A percentile compares a stretch with the other conserved stretches of the same genome.
Conservation (phyloP, 2,888 invertebrate species). For the Zygaena filipendulae region DNA sequence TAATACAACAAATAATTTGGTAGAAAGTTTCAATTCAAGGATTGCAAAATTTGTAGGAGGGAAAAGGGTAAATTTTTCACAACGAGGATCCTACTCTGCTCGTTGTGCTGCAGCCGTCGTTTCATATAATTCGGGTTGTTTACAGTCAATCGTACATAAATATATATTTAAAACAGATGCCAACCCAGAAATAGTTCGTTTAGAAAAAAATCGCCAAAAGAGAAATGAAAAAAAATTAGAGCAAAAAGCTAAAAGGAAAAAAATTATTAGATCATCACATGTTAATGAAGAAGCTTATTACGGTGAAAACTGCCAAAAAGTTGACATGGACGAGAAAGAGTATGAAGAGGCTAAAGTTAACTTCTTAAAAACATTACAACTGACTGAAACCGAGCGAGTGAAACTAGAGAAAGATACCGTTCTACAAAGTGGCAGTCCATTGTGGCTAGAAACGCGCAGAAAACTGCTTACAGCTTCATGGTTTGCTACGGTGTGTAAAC, state of each 20-base stretch:
- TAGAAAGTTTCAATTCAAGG: no score
- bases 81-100: constrained; percentile 1
- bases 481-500: constrained; percentile 2
- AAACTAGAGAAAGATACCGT: background rate
- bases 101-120: no score
- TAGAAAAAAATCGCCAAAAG: background rate
- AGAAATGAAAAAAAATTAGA: background rate
- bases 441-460: constrained; percentile 5
- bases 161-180: no score
- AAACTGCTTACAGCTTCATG: constrained; percentile 3
- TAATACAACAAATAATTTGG: constrained; percentile 4
- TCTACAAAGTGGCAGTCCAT: constrained; percentile 5
- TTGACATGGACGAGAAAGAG: constrained; percentile 1
- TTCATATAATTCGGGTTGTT: no score
- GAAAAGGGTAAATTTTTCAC: constrained; percentile 2
- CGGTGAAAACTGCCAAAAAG: no score
- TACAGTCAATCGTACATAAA: no score
- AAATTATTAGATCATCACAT: constrained; percentile 1
- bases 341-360: no score
- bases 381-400: no score
- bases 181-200: no score
- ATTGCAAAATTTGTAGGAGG: no score
- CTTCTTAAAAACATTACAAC: no score
- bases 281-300: no score
- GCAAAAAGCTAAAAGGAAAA: background rate